A percentile compares a stretch with the other conserved stretches of the same genome.
phyloP scores from a whole-genome alignment of 2,888 invertebrate genomes.

The Iphiclides podalirius region DNA sequence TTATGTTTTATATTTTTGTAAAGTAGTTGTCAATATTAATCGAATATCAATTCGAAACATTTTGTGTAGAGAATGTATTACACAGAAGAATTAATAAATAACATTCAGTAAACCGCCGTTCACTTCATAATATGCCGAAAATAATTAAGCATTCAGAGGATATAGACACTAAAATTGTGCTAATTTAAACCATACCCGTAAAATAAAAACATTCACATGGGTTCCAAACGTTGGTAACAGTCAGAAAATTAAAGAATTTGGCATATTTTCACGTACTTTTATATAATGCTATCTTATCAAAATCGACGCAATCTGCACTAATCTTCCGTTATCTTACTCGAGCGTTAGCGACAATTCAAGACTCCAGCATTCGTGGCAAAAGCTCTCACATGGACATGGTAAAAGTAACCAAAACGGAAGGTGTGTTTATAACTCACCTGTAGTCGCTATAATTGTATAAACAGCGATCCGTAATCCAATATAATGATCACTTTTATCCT shows the following conservation, averaged over 20 bases:
- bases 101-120: too few relatives aligned
- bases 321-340: conserved; percentile 71
- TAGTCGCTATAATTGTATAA: conserved; percentile 56
- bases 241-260: conserved; percentile 1
- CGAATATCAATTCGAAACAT: too few relatives aligned
- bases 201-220: too few relatives aligned
- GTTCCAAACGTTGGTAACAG: too few relatives aligned
- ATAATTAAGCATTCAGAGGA: too few relatives aligned
- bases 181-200: too few relatives aligned
- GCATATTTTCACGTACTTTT: conserved; percentile 6
- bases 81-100: too few relatives aligned
- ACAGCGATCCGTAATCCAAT: conserved; percentile 75
- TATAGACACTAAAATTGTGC: too few relatives aligned
- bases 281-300: conserved; percentile 56
- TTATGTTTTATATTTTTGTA: too few relatives aligned
- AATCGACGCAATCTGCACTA: conserved; percentile 64
- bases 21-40: too few relatives aligned
- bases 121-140: too few relatives aligned
- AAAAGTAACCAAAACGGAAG: conserved; percentile 20
- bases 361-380: conserved; percentile 59
- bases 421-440: conserved; percentile 54
- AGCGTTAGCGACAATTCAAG: conserved; percentile 46
- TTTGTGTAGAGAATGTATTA: too few relatives aligned
- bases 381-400: conserved; percentile 21
- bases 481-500: conserved; percentile 71